These are phyloP conservation scores for Ancistrus triradiatus DNA, from an alignment of 2,113 vertebrate genomes.

Conservation along the genomic window DNA sequence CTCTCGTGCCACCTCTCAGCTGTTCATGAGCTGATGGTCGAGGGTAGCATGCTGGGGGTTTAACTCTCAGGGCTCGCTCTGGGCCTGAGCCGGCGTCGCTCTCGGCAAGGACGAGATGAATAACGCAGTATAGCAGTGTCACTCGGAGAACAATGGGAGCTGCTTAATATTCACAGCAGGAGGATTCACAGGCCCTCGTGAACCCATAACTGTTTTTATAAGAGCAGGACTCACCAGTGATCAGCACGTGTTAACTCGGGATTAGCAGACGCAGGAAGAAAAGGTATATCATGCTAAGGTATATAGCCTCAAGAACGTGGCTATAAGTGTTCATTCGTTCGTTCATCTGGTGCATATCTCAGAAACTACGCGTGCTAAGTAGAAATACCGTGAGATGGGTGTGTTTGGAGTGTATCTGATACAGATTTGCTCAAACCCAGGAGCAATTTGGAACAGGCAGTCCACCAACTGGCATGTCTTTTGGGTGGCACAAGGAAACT, in stretches of 20 bases:
- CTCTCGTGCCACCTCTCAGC: slow-evolving; percentile 44
- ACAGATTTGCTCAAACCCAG: too few species aligned
- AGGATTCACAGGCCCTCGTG: slow-evolving; percentile 25
- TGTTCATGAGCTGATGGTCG: slow-evolving; percentile 50
- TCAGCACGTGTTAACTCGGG: slow-evolving; percentile 8
- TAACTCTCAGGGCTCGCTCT: slow-evolving; percentile 19
- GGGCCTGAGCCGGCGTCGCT: slow-evolving; percentile 18
- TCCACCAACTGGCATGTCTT: too few species aligned
- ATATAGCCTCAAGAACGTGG: too few species aligned
- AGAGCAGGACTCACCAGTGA: slow-evolving; percentile 1
- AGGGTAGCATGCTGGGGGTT: slow-evolving; percentile 16
- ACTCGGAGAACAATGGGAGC: slow-evolving; percentile 43
- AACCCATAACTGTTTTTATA: slow-evolving; percentile 36
- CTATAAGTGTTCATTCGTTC: too few species aligned
- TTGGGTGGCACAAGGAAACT: too few species aligned
- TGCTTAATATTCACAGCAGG: slow-evolving; percentile 55
- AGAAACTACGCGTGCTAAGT: too few species aligned
- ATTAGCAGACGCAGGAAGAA: too few species aligned
- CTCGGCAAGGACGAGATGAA: slow-evolving; percentile 44
- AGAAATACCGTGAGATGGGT: too few species aligned
- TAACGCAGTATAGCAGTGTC: slow-evolving; percentile 42
- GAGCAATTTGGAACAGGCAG: too few species aligned
- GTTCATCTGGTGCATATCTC: too few species aligned
- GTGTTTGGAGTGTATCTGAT: too few species aligned
- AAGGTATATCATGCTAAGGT: too few species aligned